Percentiles rank a stretch among this genome's conserved stretches.
Evolutionary conservation across 2,888 invertebrate genomes (phyloP).

Genomic region (Tiliacea citrago): DNA sequence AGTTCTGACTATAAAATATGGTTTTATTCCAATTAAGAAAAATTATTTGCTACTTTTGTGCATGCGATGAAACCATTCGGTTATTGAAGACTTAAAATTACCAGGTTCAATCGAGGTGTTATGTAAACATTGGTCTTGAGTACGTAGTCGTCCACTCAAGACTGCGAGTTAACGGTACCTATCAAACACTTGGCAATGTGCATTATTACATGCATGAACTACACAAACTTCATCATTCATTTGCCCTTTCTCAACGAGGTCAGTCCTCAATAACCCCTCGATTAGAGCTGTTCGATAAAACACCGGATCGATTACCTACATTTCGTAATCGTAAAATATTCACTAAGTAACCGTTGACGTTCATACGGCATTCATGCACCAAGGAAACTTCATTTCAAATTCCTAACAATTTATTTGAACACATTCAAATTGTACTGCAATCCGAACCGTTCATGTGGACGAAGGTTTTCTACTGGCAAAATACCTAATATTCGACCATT

Average conservation of each 20-base stretch:
- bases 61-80: not conserved
- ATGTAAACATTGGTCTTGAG: not conserved
- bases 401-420: not conserved
- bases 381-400: not conserved
- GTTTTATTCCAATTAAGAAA: too few species aligned
- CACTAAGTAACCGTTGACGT: not conserved
- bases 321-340: not conserved
- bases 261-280: not conserved
- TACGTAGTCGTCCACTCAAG: not conserved
- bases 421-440: not conserved
- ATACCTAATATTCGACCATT: not conserved
- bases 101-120: not conserved
- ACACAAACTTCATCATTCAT: not conserved
- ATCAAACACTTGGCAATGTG: not conserved
- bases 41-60: not conserved
- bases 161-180: not conserved
- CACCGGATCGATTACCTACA: not conserved
- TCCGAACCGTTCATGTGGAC: too few species aligned
- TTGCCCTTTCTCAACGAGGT: not conserved
- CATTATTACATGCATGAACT: conserved; percentile 1
- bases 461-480: not conserved
- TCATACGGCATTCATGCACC: not conserved
- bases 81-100: not conserved
- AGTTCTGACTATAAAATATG: too few species aligned
- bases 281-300: too few species aligned